These are phyloP conservation scores for Eupithecia insigniata DNA, from an alignment of 2,888 invertebrate species.

Conservation along the genomic window DNA sequence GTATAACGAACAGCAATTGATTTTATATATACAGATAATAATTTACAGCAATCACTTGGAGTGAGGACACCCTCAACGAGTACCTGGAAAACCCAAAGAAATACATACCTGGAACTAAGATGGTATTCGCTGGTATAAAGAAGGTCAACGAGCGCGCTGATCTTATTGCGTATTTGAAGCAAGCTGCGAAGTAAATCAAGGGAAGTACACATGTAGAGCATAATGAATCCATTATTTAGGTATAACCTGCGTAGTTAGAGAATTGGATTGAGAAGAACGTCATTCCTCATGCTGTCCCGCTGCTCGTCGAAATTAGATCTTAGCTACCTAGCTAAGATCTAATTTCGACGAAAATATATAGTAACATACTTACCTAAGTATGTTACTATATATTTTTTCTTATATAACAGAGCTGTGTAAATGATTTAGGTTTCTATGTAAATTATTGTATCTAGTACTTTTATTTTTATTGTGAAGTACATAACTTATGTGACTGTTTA, in stretches of 20 bases:
- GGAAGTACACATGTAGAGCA: conserved; percentile 60
- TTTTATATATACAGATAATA: background rate
- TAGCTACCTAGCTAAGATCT: background rate
- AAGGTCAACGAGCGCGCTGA: conserved; percentile 96
- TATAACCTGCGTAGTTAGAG: background rate
- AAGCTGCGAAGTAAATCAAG: conserved; percentile 89
- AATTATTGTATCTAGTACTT: no score
- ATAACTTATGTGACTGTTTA: background rate
- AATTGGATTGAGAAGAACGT: background rate
- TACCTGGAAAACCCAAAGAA: conserved; percentile 99
- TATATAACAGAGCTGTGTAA: background rate
- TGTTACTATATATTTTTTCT: background rate
- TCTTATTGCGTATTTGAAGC: conserved; percentile 96
- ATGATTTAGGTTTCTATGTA: background rate
- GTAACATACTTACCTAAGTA: background rate
- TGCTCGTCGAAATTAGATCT: background rate
- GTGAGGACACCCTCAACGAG: conserved; percentile 95
- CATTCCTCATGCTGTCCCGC: background rate
- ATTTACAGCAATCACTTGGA: conserved; percentile 94
- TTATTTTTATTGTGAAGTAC: background rate
- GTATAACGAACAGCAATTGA: no score
- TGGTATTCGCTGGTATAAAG: conserved; percentile 99
- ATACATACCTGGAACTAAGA: conserved; percentile 99
- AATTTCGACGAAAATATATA: no score
- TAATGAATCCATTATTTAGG: conserved; percentile 45